Evolutionary conservation across 1,140 invertebrate genomes (phyloP).

Genomic region (Drosophila orena): DNA sequence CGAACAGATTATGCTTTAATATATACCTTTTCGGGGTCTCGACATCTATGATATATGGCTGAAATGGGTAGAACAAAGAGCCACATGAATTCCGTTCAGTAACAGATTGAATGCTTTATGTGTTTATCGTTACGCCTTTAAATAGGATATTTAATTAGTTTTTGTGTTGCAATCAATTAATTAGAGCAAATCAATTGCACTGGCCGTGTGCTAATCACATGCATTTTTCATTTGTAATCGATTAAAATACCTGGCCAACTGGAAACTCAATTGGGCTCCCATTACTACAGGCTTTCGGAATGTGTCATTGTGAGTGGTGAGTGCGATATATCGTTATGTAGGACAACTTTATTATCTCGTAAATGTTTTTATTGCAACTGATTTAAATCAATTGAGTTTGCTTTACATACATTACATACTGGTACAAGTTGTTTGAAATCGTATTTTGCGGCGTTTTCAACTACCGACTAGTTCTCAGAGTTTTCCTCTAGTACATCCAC

Average conservation of each 20-base stretch:
- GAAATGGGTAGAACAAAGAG: conserved; percentile 7
- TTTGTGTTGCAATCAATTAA: conserved; percentile 39
- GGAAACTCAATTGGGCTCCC: neutral
- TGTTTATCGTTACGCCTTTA: neutral
- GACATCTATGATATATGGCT: conserved; percentile 22
- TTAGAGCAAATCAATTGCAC: conserved; percentile 51
- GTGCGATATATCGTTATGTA: conserved; percentile 24
- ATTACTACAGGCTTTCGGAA: conserved; percentile 3
- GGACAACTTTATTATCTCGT: conserved; percentile 3
- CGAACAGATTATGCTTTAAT: conserved; percentile 75
- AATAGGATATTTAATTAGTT: conserved; percentile 24
- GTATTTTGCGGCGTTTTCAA: neutral
- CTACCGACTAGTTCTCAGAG: conserved; percentile 18
- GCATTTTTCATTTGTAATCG: conserved; percentile 57
- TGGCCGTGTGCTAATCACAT: conserved; percentile 23
- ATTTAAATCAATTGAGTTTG: conserved; percentile 8
- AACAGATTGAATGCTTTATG: conserved; percentile 18
- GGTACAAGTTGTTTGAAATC: neutral
- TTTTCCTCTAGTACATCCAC: conserved; percentile 34
- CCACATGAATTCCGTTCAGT: neutral
- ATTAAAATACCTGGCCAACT: conserved; percentile 33
- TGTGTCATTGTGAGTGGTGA: conserved; percentile 21
- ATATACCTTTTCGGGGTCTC: conserved; percentile 15
- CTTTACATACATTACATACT: neutral
- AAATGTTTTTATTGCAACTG: neutral